Evolutionary conservation across 2,888 invertebrate species (phyloP).

Genomic region (Gastracanthus pulcherrimus): DNA sequence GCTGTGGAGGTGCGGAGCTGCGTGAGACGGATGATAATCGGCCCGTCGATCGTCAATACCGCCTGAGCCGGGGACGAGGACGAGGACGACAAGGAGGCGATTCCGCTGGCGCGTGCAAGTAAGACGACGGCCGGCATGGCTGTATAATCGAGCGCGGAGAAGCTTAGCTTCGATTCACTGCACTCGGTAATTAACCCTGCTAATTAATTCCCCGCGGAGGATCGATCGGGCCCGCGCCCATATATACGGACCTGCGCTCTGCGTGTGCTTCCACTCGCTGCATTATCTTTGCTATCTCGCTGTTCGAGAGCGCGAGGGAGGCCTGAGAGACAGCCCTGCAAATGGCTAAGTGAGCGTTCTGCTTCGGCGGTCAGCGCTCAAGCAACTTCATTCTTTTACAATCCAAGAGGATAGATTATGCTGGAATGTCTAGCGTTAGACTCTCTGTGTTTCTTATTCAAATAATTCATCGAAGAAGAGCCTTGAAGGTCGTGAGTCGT

Average conservation of each 20-base stretch:
- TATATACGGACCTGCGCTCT: too few relatives aligned
- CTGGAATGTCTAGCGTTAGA: too few relatives aligned
- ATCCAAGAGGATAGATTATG: too few relatives aligned
- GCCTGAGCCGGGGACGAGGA: too few relatives aligned
- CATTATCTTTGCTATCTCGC: neutral
- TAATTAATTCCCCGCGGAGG: slow-evolving; percentile 48
- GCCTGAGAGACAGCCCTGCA: neutral
- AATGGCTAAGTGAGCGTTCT: neutral
- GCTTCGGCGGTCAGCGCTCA: neutral
- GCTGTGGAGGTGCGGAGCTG: neutral
- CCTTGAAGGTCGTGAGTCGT: neutral
- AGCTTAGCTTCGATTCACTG: neutral
- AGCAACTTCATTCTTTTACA: neutral
- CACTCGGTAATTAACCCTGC: slow-evolving; percentile 37
- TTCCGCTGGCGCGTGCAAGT: neutral
- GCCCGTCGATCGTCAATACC: too few relatives aligned
- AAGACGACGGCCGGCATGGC: neutral
- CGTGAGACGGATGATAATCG: neutral
- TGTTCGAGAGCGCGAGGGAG: too few relatives aligned
- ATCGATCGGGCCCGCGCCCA: neutral
- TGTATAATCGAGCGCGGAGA: neutral
- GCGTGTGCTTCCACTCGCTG: neutral
- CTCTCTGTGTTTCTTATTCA: neutral
- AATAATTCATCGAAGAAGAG: neutral
- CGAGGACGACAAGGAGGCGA: neutral